Base-by-base conservation (phyloP, 2,888 invertebrate genomes). In the Ypsolopha sequella region DNA sequence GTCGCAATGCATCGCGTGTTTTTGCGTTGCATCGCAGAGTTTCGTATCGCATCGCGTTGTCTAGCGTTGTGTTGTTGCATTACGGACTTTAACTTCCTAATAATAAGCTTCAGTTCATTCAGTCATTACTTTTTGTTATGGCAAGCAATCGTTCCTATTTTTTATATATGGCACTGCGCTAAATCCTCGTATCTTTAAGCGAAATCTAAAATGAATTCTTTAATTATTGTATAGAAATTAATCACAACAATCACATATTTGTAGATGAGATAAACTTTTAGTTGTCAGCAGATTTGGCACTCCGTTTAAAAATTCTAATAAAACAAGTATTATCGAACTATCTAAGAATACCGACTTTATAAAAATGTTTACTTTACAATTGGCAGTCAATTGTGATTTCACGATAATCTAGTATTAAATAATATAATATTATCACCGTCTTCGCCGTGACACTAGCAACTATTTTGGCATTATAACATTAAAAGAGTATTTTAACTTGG, bases 381-480 rank as follows among this genome's bases (percentile, higher is more conserved):
- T 85, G 85, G 85, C 85, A 85, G 85, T 86, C 82, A 84, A 84
- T 80, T 84, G 82, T 77, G 67, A 24, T 70, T 66, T 71, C 70
- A 76, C 68, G 70, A 76, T 72, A 68, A 73, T 68, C 75, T 80
- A 84, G 63, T 73, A 24, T 24, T 70, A 77, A 80, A 80, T 70
- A 76, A 75, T 78, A 80, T 70, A 76, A 75, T 78, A 79, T 39
- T 39, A 39, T 49, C 49, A 49, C 41, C 49, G 34, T 80, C 81
- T 80, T 77, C 65, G 71, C 71, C 64, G 70, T 78, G 69, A 72
- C 66, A 65, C 61, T 69, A 68, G 61, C 50, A 60, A 61, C 75
- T 81, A 78, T 70, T 60, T 64, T 75, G 78, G 79, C 74, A 61
- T 68, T 73, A 75, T 70, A 73, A 76, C 76, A 73, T 70, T 68